Percentiles rank a stretch among this genome's conserved stretches.
Evolutionary conservation across 2,888 invertebrate genomes (phyloP).

Genomic region (Danaus chrysippus): DNA sequence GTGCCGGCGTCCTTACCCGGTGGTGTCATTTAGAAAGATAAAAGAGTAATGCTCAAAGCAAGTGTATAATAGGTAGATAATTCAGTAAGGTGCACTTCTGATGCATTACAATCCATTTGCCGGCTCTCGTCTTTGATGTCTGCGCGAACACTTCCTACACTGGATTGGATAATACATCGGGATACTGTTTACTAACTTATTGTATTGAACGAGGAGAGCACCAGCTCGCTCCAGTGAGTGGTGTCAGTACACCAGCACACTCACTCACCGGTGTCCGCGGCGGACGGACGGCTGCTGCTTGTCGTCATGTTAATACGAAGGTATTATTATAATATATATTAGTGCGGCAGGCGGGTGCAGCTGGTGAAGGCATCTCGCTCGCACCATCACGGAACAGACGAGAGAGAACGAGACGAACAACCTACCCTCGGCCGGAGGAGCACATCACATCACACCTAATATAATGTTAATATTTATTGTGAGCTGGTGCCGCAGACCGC

Average conservation of each 20-base stretch:
- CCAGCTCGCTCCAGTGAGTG: too few relatives aligned
- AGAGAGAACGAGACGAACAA: not conserved
- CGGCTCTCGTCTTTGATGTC: constrained; percentile 37
- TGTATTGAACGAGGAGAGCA: not conserved
- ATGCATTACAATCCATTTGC: constrained; percentile 69
- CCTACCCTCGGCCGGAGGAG: not conserved
- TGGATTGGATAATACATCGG: constrained; percentile 28
- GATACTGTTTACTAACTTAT: constrained; percentile 7
- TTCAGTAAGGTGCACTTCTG: constrained; percentile 56
- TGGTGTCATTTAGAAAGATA: constrained; percentile 56
- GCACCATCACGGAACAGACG: not conserved
- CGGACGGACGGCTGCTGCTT: too few relatives aligned
- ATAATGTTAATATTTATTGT: too few relatives aligned
- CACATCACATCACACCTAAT: not conserved
- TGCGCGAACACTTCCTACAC: constrained; percentile 24
- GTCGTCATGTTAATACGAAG: not conserved
- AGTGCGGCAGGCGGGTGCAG: not conserved
- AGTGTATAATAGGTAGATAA: constrained; percentile 75
- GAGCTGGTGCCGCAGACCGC: too few relatives aligned
- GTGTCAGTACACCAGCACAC: too few relatives aligned
- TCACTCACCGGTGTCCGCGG: too few relatives aligned
- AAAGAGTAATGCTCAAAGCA: constrained; percentile 65
- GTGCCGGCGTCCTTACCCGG: constrained; percentile 43
- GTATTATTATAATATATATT: not conserved
- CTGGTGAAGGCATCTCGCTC: not conserved